Evolutionary conservation across 2,888 invertebrate genomes (phyloP).

Genomic region (Pristionchus fissidentatus): DNA sequence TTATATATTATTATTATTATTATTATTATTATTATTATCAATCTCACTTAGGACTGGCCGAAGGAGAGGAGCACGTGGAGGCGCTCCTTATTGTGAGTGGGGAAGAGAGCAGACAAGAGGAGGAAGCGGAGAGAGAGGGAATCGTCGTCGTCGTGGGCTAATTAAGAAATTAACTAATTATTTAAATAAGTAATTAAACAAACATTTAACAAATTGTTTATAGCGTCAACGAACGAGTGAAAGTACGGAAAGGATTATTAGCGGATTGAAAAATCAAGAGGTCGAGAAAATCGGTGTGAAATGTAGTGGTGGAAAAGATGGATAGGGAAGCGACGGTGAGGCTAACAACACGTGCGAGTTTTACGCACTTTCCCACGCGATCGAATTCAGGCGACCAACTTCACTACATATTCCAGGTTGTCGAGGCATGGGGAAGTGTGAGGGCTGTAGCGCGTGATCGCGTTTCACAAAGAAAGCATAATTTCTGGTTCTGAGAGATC

Average conservation of each 20-base stretch:
- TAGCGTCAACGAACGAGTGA: background rate
- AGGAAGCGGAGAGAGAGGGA: constrained; percentile 16
- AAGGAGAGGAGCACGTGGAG: background rate
- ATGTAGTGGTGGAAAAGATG: background rate
- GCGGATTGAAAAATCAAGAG: background rate
- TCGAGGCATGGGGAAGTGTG: too few species aligned
- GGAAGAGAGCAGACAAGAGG: constrained; percentile 36
- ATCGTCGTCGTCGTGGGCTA: background rate
- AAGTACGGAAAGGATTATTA: background rate
- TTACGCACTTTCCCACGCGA: background rate
- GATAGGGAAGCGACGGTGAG: background rate
- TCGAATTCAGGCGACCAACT: too few species aligned
- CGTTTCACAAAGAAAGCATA: too few species aligned
- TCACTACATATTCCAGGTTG: too few species aligned
- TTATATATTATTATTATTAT: background rate
- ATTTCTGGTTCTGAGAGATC: too few species aligned
- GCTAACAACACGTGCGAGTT: too few species aligned
- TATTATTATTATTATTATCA: background rate
- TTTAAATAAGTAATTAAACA: background rate
- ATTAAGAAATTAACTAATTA: background rate
- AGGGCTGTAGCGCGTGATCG: too few species aligned
- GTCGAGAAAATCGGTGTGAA: background rate
- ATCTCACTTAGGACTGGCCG: background rate
- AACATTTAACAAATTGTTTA: background rate
- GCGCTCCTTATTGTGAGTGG: constrained; percentile 18